Evolutionary conservation across 64 coral and sea anemone species (phyloP).

Genomic region (Acropora yongei): DNA sequence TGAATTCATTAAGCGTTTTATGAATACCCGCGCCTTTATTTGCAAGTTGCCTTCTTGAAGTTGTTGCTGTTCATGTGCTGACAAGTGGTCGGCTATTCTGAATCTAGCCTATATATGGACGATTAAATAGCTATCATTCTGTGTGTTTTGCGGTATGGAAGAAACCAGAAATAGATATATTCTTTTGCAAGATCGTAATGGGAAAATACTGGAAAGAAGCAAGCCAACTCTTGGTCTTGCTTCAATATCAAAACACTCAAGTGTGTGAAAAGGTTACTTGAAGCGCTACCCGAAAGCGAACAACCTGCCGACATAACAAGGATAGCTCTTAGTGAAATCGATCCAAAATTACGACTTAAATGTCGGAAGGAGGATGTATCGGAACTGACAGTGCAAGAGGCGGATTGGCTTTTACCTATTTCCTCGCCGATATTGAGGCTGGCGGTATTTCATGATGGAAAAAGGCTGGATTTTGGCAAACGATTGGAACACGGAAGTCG

Average conservation of each 20-base stretch:
- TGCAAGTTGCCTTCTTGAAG: too few relatives aligned
- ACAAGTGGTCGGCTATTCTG: too few relatives aligned
- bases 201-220: slow-evolving; percentile 33
- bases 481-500: slow-evolving; percentile 18
- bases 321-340: slow-evolving; percentile 45
- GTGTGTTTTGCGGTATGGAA: slow-evolving; percentile 28
- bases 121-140: background rate
- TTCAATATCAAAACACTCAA: background rate
- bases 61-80: too few relatives aligned
- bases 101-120: too few relatives aligned
- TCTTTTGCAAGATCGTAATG: slow-evolving; percentile 68
- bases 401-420: slow-evolving; percentile 74
- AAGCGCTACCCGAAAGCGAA: slow-evolving; percentile 54
- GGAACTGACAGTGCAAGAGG: slow-evolving; percentile 63
- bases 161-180: slow-evolving; percentile 63
- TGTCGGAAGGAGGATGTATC: slow-evolving; percentile 52
- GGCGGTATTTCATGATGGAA: slow-evolving; percentile 53
- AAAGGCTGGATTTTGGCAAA: slow-evolving; percentile 62
- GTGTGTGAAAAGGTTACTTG: slow-evolving; percentile 62
- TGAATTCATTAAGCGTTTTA: too few relatives aligned
- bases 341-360: slow-evolving; percentile 40
- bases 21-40: too few relatives aligned
- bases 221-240: slow-evolving; percentile 22
- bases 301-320: slow-evolving; percentile 47
- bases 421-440: slow-evolving; percentile 46